phyloP scores from a whole-genome alignment of 2,797 vertebrate genomes.

The Hydrophis major region DNA sequence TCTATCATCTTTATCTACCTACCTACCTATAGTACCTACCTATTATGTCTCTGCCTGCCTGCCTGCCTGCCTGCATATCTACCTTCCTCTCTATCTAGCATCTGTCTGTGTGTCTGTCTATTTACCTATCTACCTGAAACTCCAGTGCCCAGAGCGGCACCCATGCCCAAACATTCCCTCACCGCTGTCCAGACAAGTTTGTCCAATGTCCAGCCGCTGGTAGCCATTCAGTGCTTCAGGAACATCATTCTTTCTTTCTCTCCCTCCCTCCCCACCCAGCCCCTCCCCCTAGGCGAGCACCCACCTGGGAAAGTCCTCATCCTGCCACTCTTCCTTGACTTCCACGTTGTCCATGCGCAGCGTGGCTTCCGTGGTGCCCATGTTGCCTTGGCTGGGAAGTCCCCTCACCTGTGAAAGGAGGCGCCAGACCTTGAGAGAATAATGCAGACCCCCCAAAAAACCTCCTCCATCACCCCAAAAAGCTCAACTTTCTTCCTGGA shows the following conservation, averaged over 20 bases:
- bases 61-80: no score
- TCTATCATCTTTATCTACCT: no score
- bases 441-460: background rate
- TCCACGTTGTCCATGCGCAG: slow-evolving; percentile 86
- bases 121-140: background rate
- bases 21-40: no score
- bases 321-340: slow-evolving; percentile 92
- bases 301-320: slow-evolving; percentile 90
- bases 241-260: no score
- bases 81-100: no score
- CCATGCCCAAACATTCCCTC: background rate
- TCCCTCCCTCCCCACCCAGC: no score
- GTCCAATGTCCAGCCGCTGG: no score
- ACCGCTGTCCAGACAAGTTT: background rate
- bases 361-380: slow-evolving; percentile 89
- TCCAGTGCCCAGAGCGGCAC: background rate
- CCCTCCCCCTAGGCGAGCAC: background rate
- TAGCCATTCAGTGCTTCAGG: no score
- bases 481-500: background rate
- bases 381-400: slow-evolving; percentile 50
- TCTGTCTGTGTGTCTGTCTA: no score
- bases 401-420: slow-evolving; percentile 16
- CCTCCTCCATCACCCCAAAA: background rate
- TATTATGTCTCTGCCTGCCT: no score
- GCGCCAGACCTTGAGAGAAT: background rate